These are phyloP conservation scores for Diabrotica balteata DNA, from an alignment of 2,888 invertebrate species.

Conservation along the genomic window DNA sequence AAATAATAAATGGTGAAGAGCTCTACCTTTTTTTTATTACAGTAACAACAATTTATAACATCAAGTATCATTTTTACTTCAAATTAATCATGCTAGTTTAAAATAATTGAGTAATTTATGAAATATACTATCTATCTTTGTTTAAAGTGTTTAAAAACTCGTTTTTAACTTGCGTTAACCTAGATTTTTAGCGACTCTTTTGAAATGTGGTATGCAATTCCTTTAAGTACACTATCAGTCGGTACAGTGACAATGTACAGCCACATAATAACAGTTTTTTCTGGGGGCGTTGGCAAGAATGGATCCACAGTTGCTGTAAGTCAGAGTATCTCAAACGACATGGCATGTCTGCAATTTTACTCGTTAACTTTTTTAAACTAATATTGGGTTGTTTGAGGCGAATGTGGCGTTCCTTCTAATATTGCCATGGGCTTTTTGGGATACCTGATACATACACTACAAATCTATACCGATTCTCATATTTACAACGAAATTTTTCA, in stretches of 20 bases:
- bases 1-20: no score
- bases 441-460: constrained; percentile 33
- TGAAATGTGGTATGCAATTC: constrained; percentile 79
- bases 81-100: no score
- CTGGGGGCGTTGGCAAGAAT: constrained; percentile 95
- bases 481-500: no score
- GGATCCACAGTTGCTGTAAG: constrained; percentile 97
- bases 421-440: constrained; percentile 18
- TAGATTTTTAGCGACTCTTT: constrained; percentile 69
- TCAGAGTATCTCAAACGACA: constrained; percentile 38
- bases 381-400: constrained; percentile 24
- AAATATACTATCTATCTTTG: no score
- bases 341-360: constrained; percentile 22
- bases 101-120: no score
- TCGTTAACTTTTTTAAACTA: constrained; percentile 13
- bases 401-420: constrained; percentile 21
- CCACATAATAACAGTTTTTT: constrained; percentile 72
- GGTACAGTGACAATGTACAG: constrained; percentile 75
- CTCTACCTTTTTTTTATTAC: no score
- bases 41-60: no score
- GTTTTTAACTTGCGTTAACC: constrained; percentile 27
- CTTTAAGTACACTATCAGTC: constrained; percentile 75
- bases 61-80: no score
- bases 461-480: no score
- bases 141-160: no score